Conservation (phyloP, 2,888 invertebrate species). For the Cancer borealis region DNA sequence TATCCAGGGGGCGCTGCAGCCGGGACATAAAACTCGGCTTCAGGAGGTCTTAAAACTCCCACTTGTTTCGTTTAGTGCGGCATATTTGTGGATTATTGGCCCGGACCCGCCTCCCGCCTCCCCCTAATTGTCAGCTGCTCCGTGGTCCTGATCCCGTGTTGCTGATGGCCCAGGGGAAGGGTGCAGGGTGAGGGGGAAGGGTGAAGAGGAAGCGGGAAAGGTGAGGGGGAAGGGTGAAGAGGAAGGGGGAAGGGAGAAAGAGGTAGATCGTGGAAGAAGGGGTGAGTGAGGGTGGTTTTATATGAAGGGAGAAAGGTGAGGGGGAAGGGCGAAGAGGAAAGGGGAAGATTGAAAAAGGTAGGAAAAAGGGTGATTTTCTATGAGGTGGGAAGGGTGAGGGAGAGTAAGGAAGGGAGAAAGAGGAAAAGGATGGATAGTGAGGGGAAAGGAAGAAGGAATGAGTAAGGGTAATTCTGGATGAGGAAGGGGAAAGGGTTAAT, state of each 20-base stretch:
- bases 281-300: background rate
- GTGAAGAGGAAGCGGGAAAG: background rate
- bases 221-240: background rate
- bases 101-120: constrained; percentile 58
- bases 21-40: constrained; percentile 67
- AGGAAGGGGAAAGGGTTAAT: background rate
- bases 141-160: constrained; percentile 44
- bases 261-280: background rate
- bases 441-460: background rate
- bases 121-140: constrained; percentile 67
- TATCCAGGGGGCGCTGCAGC: constrained; percentile 60
- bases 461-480: background rate
- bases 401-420: background rate
- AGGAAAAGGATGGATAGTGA: background rate
- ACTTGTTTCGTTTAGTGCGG: constrained; percentile 72
- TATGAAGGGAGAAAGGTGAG: background rate
- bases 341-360: background rate
- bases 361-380: background rate
- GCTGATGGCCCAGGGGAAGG: background rate
- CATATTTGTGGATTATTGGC: constrained; percentile 73
- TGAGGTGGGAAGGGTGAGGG: background rate
- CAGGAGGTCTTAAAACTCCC: constrained; percentile 71
- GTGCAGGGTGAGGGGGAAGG: background rate
- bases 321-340: background rate
- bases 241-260: background rate